Percentiles rank a stretch among this genome's conserved stretches.
These are phyloP conservation scores for Deroplatys truncata DNA, from an alignment of 2,888 invertebrate species.

Conservation along the genomic window DNA sequence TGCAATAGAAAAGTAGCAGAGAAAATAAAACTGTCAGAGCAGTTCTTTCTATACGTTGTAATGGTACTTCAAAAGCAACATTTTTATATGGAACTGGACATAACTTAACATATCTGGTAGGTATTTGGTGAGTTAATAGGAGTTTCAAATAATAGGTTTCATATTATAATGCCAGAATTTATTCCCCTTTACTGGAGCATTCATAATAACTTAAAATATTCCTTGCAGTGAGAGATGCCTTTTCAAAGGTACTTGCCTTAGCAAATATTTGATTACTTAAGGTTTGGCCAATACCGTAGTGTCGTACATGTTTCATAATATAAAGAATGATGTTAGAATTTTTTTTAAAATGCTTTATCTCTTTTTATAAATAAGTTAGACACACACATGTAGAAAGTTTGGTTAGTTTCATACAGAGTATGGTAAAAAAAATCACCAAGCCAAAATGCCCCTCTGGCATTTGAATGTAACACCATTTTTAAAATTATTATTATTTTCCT, in stretches of 20 bases:
- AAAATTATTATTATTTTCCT: conserved; percentile 1
- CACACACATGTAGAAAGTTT: conserved; percentile 24
- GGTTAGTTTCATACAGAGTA: conserved; percentile 21
- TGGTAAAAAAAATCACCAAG: conserved; percentile 24
- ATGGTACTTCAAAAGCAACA: too few species aligned
- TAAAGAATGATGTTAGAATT: conserved; percentile 13
- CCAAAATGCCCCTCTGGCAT: neutral
- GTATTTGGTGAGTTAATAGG: neutral
- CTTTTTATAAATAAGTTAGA: conserved; percentile 24
- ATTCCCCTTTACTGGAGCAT: conserved; percentile 7
- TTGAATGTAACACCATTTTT: conserved; percentile 7
- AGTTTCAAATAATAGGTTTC: neutral
- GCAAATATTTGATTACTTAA: neutral
- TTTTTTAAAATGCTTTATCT: conserved; percentile 7
- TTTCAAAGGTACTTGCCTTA: neutral
- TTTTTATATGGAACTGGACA: neutral
- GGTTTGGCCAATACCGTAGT: neutral
- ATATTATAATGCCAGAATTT: neutral
- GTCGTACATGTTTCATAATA: neutral
- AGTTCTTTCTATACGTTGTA: too few species aligned
- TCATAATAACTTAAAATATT: conserved; percentile 7
- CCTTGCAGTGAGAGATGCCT: neutral
- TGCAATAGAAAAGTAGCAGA: too few species aligned
- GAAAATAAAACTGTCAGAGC: too few species aligned
- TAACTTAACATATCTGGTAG: neutral